Conservation (phyloP, 1,140 invertebrate genomes). For the Berghia stephanieae region DNA sequence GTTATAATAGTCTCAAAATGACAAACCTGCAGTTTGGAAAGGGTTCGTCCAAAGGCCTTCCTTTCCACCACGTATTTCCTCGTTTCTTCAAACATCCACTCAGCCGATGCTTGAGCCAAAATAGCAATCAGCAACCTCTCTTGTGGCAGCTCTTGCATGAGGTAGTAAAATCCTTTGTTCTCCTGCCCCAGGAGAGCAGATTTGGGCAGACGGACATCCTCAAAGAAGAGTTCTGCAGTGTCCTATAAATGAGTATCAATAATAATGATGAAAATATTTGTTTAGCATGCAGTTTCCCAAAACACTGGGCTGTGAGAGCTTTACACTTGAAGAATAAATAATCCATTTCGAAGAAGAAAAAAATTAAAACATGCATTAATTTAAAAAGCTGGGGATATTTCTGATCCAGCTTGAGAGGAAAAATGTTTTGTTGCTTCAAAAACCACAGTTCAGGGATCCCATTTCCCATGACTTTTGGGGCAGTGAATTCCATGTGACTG, state of each 20-base stretch:
- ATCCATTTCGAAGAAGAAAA: no score
- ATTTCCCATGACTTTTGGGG: no score
- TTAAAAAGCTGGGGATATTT: no score
- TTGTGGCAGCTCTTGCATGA: conserved; percentile 70
- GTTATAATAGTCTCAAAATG: no score
- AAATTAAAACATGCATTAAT: neutral
- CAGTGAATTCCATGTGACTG: no score
- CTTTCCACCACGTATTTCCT: conserved; percentile 66
- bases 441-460: no score
- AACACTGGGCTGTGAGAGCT: no score
- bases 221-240: conserved; percentile 70
- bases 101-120: conserved; percentile 61
- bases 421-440: no score
- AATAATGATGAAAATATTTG: neutral
- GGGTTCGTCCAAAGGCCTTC: conserved; percentile 69
- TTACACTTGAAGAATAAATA: no score
- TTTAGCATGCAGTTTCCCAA: no score
- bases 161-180: conserved; percentile 69
- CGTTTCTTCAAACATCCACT: conserved; percentile 70
- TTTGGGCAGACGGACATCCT: conserved; percentile 68
- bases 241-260: conserved; percentile 58
- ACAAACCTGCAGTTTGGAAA: conserved; percentile 66
- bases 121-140: conserved; percentile 67
- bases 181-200: conserved; percentile 66
- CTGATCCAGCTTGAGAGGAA: no score